Base-by-base conservation (phyloP, 2,113 vertebrate species). In the Proterorhinus semilunaris region DNA sequence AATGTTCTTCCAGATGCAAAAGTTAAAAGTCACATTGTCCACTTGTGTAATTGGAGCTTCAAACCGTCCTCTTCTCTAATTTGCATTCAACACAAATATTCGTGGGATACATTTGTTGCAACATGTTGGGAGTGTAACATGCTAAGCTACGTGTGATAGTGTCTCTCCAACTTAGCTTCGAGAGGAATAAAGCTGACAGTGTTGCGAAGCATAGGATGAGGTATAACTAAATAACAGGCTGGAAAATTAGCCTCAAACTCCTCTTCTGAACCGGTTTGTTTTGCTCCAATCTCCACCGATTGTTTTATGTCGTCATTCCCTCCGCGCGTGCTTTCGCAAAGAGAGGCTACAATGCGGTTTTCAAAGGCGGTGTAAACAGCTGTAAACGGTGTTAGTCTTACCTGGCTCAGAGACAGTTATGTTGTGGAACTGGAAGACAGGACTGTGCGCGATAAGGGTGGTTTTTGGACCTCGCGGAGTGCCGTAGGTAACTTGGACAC, bases 401-500 rank as follows among this genome's bases (percentile, higher is more conserved):
- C 65, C 59, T n/a, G 46, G 50, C 6, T 65, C 51, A n/a, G 53
- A 1, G 57, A 72, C 58, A 27, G 52, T 50, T 62, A 8, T n/a
- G 51, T 50, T 71, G 63, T 69, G 62, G 36, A n/a, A n/a, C 6
- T 17, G 9, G 16, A 42, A 62, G 36, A 1, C 59, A 51, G 15
- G 27, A 64, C 54, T 36, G n/a, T 16, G 2, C 27, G 5, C 8
- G 58, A 15, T 15, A n/a, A 4, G 5, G 9, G 13, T 1, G 0
- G 27, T 71, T 71, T 65, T 1, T 0, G 86, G 70, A 46, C 75
- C 59, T 5, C 11, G 13, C 1, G 53, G 68, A 69, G 85, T 65
- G 61, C 91, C 91, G 89, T 94, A 91, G 79, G 50, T 6, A 68
- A 13, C 61, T 88, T 82, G 85, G 85, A 91, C 92, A 93, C 91